Percentiles rank a stretch among this genome's conserved stretches.
Evolutionary conservation across 1,140 invertebrate species (phyloP).

Genomic region (Chironomus striatipennis): DNA sequence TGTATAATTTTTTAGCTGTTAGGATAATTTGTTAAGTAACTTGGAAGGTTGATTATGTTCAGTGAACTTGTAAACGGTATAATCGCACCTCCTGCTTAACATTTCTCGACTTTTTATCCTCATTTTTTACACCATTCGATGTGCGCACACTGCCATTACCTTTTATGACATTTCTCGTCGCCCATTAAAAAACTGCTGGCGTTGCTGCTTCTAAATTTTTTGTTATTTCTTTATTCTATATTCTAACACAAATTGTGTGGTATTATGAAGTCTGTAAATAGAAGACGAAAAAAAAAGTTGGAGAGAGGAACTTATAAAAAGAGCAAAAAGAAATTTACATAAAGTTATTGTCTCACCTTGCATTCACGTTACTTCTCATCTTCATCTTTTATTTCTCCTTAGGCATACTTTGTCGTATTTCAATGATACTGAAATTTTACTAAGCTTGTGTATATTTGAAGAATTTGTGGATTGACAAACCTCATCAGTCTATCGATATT

Average conservation of each 20-base stretch:
- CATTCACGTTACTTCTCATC: neutral
- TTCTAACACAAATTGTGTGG: neutral
- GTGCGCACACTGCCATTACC: conserved; percentile 2
- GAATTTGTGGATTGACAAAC: too few species aligned
- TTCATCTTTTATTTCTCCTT: neutral
- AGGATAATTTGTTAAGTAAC: conserved; percentile 23
- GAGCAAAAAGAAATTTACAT: neutral
- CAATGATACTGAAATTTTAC: neutral
- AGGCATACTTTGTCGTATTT: neutral
- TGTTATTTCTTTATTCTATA: neutral
- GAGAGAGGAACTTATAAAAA: neutral
- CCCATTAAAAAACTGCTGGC: conserved; percentile 18
- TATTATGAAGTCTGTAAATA: neutral
- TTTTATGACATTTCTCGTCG: conserved; percentile 23
- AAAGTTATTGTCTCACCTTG: conserved; percentile 22
- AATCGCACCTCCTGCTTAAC: neutral
- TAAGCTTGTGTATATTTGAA: too few species aligned
- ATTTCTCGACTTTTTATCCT: neutral
- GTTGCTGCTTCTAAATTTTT: neutral
- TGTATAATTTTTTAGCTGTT: conserved; percentile 1
- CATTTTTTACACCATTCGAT: neutral
- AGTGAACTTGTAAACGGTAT: conserved; percentile 23
- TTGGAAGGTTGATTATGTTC: conserved; percentile 23
- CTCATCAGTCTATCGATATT: neutral
- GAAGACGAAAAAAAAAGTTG: too few species aligned